phyloP scores from a whole-genome alignment of 1,140 invertebrate genomes.

The Chironomus tepperi region DNA sequence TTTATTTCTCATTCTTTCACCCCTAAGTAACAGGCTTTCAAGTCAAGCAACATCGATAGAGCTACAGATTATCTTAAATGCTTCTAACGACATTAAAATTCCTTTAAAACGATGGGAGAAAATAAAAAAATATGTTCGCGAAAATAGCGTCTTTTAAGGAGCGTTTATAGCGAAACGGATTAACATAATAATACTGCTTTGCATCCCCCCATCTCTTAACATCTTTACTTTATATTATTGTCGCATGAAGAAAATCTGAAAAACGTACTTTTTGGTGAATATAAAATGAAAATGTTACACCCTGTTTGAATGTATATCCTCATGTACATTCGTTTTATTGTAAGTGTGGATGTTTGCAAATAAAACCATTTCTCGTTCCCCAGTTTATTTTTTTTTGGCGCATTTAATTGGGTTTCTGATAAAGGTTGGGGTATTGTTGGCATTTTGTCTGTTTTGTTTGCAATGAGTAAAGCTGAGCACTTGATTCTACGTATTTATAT shows the following conservation, averaged over 20 bases:
- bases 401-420: too few relatives aligned
- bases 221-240: not conserved
- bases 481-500: too few relatives aligned
- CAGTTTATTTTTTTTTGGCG: too few relatives aligned
- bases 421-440: too few relatives aligned
- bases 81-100: constrained; percentile 20
- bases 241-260: not conserved
- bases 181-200: constrained; percentile 19
- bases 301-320: not conserved
- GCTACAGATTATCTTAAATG: constrained; percentile 22
- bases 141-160: constrained; percentile 4
- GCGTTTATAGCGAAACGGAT: constrained; percentile 4
- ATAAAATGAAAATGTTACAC: not conserved
- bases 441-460: too few relatives aligned
- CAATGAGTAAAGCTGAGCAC: too few relatives aligned
- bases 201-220: not conserved
- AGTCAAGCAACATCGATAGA: not conserved
- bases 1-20: not conserved
- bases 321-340: not conserved
- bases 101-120: not conserved
- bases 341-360: not conserved
- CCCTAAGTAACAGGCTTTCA: not conserved
- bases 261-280: not conserved
- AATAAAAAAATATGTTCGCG: constrained; percentile 13
- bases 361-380: constrained; percentile 17